These are phyloP conservation scores for human DNA, from an alignment of 2,113 vertebrate genomes.

Conservation along the genomic window DNA sequence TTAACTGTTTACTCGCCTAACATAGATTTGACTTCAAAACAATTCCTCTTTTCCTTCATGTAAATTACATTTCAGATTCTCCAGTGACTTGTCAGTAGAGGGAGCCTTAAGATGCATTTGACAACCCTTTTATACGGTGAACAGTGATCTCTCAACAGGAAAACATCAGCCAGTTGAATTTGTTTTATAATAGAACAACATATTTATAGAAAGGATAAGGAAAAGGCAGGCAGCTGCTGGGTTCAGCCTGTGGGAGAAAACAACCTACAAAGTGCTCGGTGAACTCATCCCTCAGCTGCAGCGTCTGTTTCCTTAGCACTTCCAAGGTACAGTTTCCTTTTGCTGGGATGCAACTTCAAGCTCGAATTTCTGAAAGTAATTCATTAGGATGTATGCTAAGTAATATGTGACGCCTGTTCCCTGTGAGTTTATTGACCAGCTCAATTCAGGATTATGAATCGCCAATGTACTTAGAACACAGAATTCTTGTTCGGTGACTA, in stretches of 20 bases:
- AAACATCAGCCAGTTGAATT: neutral
- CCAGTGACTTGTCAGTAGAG: neutral
- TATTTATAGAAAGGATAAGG: neutral
- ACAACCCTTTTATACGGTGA: neutral
- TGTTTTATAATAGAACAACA: neutral
- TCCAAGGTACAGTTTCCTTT: neutral
- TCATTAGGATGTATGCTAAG: fast-evolving
- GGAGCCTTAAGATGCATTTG: neutral
- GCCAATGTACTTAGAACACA: fast-evolving
- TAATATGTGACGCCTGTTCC: fast-evolving
- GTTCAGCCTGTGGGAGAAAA: neutral
- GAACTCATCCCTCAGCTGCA: neutral
- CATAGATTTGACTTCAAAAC: neutral
- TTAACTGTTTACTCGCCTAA: neutral
- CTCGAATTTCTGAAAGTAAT: neutral
- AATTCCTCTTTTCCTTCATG: neutral
- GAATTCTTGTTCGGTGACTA: neutral
- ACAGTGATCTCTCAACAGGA: neutral
- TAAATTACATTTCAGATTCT: neutral
- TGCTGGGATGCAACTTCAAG: fast-evolving
- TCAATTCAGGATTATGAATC: neutral
- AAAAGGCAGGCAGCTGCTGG: neutral
- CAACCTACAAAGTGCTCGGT: neutral
- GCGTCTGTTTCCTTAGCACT: neutral
- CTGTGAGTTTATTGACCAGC: neutral